Percentiles rank a stretch among this genome's conserved stretches.
Conservation (phyloP, 1,140 invertebrate genomes). For the Zaprionus ghesquierei region DNA sequence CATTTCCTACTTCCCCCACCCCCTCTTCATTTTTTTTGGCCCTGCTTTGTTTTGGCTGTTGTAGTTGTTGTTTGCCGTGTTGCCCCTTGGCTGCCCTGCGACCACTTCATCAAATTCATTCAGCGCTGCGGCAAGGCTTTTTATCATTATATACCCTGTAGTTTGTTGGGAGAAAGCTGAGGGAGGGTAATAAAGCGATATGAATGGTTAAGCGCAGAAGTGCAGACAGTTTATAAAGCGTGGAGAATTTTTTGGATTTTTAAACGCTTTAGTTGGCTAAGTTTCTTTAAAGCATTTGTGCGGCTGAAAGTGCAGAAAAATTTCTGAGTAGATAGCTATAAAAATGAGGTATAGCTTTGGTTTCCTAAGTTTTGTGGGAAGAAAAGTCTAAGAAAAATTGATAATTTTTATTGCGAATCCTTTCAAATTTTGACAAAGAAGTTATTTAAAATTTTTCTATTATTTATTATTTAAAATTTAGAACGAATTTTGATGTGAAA, state of each 20-base stretch:
- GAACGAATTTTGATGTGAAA: too few species aligned
- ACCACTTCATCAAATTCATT: constrained; percentile 80
- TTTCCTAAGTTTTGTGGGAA: too few species aligned
- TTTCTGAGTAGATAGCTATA: too few species aligned
- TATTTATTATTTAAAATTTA: too few species aligned
- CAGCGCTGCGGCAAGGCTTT: constrained; percentile 39
- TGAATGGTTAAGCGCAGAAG: not conserved
- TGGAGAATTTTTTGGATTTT: not conserved
- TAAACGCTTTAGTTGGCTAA: not conserved
- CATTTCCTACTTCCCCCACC: constrained; percentile 27
- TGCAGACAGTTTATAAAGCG: not conserved
- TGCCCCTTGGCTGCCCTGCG: constrained; percentile 31
- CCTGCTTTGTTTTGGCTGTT: not conserved
- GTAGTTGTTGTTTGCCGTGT: not conserved
- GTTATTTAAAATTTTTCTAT: too few species aligned
- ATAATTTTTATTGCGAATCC: too few species aligned
- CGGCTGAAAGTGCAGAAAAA: too few species aligned
- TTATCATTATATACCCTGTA: constrained; percentile 29
- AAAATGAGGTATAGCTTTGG: too few species aligned
- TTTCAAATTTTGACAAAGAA: too few species aligned
- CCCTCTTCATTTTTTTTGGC: constrained; percentile 29
- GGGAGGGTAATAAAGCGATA: not conserved
- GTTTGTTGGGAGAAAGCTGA: not conserved
- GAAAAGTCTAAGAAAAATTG: too few species aligned
- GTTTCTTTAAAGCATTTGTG: too few species aligned